Evolutionary conservation across 2,888 invertebrate species (phyloP), one percentile per base, ranked within the genome.

Genomic region (Lumbricus terrestris): DNA sequence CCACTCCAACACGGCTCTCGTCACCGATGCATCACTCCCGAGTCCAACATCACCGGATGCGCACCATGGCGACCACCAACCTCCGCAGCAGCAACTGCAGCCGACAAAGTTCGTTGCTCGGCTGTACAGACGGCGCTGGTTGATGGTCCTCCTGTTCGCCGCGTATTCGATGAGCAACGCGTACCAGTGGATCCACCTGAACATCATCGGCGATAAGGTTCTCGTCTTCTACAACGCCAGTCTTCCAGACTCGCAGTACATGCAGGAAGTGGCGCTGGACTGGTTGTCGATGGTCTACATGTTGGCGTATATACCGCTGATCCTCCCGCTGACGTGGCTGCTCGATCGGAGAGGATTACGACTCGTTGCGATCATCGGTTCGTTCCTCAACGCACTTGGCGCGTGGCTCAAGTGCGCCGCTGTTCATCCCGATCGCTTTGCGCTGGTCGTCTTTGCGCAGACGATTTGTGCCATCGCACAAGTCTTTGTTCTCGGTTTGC

Each of bases 271-370:
- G 92, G 96, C 96, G 93, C 97, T 99, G 34, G 97, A 99, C 95
- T 98, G 98, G 98, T 97, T 99, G 37, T 98, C 98, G 85, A 98
- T 99, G 97, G 96, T 99, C 93, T 99, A 97, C 95, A 99, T 99
- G 99, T 96, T 98, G 92, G 96, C 97, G 6, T 99, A 99, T 95
- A 98, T 99, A 93, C 98, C 99, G 16, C 96, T 99, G 93, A 98
- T 99, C 93, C 98, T 99, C 94, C 99, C 99, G 1, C 99, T 97
- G 38, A 98, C 98, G 94, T 99, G 97, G 97, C 96, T 99, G 91
- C 96, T 99, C 93, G 98, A 99, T 95, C 97, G 97, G 96, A 97
- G 97, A 96, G 99, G 95, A 18, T 92, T 95, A 0, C 92, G 94
- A 33, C 91, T 94, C 15, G 93, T 93, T 29, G 93, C 93, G 29